These are phyloP conservation scores for Keiferia lycopersicella DNA, from an alignment of 2,888 invertebrate species.

Conservation along the genomic window DNA sequence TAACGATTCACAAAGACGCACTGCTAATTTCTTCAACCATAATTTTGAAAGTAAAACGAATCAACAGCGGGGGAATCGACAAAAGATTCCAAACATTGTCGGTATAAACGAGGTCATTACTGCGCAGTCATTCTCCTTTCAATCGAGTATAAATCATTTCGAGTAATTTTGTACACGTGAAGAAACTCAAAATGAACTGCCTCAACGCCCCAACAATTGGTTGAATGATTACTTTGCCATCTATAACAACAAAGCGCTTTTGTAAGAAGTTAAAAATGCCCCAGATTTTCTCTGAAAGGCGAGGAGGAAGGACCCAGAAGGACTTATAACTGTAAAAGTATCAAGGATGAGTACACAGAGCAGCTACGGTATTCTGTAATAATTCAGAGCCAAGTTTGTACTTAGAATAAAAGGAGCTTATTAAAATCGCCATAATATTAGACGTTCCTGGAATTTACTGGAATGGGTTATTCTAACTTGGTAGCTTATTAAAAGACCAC, in stretches of 20 bases:
- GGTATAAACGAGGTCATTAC: constrained; percentile 6
- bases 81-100: constrained; percentile 19
- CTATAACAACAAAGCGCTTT: constrained; percentile 6
- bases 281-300: background rate
- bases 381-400: background rate
- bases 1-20: constrained; percentile 1
- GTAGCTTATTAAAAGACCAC: too few species aligned
- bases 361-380: background rate
- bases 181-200: constrained; percentile 18
- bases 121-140: constrained; percentile 25
- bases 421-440: too few species aligned
- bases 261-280: constrained; percentile 7
- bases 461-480: too few species aligned
- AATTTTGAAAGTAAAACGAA: constrained; percentile 8
- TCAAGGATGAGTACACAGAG: background rate
- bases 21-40: background rate
- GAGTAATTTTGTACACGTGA: constrained; percentile 17
- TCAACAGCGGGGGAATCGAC: constrained; percentile 6
- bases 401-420: background rate
- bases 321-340: too few species aligned
- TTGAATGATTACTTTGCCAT: constrained; percentile 14
- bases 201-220: constrained; percentile 8
- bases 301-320: too few species aligned
- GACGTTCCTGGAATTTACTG: too few species aligned
- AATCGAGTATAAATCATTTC: constrained; percentile 19